Evolutionary conservation across 2,113 vertebrate genomes (phyloP), one percentile per base, ranked within the genome.

Genomic region (Rafetus swinhoei): DNA sequence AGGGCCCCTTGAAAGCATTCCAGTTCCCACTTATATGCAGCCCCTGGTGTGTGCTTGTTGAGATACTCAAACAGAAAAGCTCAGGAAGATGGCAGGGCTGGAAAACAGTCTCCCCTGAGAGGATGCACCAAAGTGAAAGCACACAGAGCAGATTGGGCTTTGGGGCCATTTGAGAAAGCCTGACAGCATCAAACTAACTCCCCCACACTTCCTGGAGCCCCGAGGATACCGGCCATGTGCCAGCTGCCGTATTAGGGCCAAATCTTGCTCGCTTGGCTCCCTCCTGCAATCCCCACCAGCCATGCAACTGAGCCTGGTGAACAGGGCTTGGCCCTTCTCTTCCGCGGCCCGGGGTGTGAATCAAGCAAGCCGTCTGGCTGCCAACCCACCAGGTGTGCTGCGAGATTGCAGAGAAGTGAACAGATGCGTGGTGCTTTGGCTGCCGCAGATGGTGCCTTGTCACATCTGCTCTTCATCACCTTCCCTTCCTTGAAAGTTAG

Each of bases 371-470:
- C 54, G 7, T 77, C 84, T 9, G 12, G 7, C 0, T 18, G 72
- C n/a, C 90, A 9, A 76, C 6, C 13, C 29, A 45, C 55, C 85
- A 3, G 6, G 0, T 7, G 65, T 25, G 65, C 54, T 39, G 9
- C 55, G 21, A 14, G 0, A 62, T 14, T 45, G 21, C 59, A 14
- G 77, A 81, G 54, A 32, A 92, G 24, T 4, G 19, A 72, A 35
- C 21, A 2, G 9, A 12, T 5, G 35, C 3, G 4, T 0, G 0
- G 6, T 22, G 79, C 72, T 16, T 22, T 9, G 0, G 4, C 18
- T 79, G 88, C 39, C 21, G 4, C 54, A 32, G 7, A 24, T 3
- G 6, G 57, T 69, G 45, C 76, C n/a, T 24, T 62, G 52, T 87
- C 95, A 74, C 45, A 77, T 82, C 91, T 79, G 72, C 57, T 90